Evolutionary conservation across 1,140 invertebrate genomes (phyloP).

Genomic region (Elysia chlorotica): DNA sequence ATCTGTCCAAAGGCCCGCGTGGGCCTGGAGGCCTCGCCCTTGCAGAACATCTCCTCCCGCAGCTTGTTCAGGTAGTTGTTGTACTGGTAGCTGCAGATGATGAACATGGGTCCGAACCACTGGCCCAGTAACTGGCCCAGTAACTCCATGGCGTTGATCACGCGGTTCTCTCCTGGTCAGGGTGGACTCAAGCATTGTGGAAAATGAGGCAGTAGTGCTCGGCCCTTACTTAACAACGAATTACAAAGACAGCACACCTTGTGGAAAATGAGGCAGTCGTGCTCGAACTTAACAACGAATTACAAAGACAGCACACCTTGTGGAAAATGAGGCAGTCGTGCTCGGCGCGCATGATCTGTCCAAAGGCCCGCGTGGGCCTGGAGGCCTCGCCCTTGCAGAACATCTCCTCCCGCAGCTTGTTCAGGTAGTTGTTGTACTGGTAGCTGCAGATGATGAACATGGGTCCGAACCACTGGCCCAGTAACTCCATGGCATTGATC

Average conservation of each 20-base stretch:
- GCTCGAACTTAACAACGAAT: no score
- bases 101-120: slow-evolving; percentile 21
- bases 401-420: slow-evolving; percentile 29
- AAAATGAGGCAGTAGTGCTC: no score
- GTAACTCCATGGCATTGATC: slow-evolving; percentile 24
- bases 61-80: slow-evolving; percentile 34
- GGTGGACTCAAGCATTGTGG: no score
- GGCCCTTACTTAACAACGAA: no score
- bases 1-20: slow-evolving; percentile 28
- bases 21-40: slow-evolving; percentile 22
- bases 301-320: no score
- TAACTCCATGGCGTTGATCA: slow-evolving; percentile 25
- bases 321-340: slow-evolving; percentile 30
- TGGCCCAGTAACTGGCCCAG: no score
- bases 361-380: slow-evolving; percentile 24
- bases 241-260: no score
- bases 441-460: slow-evolving; percentile 31
- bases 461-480: slow-evolving; percentile 13
- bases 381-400: slow-evolving; percentile 23
- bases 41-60: slow-evolving; percentile 25
- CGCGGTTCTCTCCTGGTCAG: slow-evolving; percentile 28
- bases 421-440: slow-evolving; percentile 33
- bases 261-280: no score
- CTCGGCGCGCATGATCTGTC: slow-evolving; percentile 27
- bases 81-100: slow-evolving; percentile 31